phyloP scores from a whole-genome alignment of 2,113 vertebrate species.

The Dissostichus mawsoni region DNA sequence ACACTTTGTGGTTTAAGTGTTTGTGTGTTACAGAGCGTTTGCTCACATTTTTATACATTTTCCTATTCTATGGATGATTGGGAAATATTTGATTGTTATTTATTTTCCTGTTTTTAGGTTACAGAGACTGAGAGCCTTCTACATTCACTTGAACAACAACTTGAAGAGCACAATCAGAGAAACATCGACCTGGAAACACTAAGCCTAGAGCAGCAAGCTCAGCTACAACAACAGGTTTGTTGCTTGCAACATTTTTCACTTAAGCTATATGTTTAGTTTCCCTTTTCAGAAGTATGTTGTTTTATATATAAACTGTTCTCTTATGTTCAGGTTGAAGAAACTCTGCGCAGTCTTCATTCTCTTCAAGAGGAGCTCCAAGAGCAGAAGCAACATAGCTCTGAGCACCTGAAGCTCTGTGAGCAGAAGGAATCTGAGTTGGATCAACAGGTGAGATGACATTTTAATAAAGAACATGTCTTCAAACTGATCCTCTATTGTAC shows the following conservation, averaged over 20 bases:
- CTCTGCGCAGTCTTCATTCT: not conserved
- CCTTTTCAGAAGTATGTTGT: not conserved
- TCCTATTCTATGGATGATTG: not conserved
- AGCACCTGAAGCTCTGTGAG: constrained; percentile 4
- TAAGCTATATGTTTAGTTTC: not conserved
- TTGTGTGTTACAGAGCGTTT: too few species aligned
- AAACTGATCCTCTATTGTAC: not conserved
- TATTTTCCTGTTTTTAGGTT: constrained; percentile 6
- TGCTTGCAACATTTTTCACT: not conserved
- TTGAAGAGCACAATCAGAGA: constrained; percentile 26
- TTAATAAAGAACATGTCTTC: not conserved
- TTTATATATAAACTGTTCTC: not conserved
- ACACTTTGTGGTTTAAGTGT: too few species aligned
- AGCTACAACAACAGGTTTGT: constrained; percentile 47
- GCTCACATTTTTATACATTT: too few species aligned
- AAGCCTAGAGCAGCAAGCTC: constrained; percentile 6
- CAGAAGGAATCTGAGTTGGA: constrained; percentile 3
- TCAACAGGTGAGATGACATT: constrained; percentile 10
- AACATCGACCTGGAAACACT: constrained; percentile 5
- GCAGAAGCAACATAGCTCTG: not conserved
- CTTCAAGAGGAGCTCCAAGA: constrained; percentile 28
- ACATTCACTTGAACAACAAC: constrained; percentile 35
- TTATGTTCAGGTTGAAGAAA: constrained; percentile 15
- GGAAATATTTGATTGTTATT: not conserved
- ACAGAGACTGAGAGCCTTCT: constrained; percentile 12